Percentiles rank a stretch among this genome's conserved stretches.
Conservation (phyloP, 2,888 invertebrate species). For the Itoplectis maculator region DNA sequence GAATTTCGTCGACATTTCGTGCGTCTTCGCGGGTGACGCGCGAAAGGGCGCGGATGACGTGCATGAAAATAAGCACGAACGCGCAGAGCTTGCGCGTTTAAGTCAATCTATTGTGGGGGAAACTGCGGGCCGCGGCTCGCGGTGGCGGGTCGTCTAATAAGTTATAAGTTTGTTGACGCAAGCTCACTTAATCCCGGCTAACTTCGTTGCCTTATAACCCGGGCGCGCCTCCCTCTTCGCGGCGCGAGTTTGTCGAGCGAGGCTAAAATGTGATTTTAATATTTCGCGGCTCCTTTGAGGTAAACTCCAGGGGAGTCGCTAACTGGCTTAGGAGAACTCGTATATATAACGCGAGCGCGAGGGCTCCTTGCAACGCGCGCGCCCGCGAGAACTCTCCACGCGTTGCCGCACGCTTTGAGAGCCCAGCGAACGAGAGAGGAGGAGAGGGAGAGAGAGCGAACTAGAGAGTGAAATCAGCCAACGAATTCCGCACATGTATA, state of each 20-base stretch:
- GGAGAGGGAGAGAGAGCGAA: constrained; percentile 60
- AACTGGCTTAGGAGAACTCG: constrained; percentile 78
- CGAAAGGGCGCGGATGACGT: background rate
- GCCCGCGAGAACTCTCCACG: constrained; percentile 52
- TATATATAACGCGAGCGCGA: constrained; percentile 38
- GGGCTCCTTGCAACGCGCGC: constrained; percentile 66
- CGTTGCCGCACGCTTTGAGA: constrained; percentile 67
- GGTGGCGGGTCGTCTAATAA: constrained; percentile 60
- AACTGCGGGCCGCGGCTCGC: constrained; percentile 23
- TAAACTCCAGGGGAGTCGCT: constrained; percentile 78
- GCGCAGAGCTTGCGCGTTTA: constrained; percentile 41
- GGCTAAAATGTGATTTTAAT: constrained; percentile 83
- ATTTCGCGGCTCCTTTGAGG: constrained; percentile 80
- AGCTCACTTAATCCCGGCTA: constrained; percentile 79
- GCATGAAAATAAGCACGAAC: constrained; percentile 9
- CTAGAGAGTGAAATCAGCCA: constrained; percentile 70
- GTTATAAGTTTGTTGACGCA: constrained; percentile 76
- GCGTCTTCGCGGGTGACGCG: background rate
- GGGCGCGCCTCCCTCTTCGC: constrained; percentile 36
- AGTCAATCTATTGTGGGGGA: constrained; percentile 60
- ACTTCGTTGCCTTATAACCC: constrained; percentile 75
- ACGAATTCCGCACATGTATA: constrained; percentile 43
- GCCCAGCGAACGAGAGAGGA: constrained; percentile 69
- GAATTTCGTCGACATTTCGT: background rate
- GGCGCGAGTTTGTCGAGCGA: constrained; percentile 71